Evolutionary conservation across 2,888 invertebrate species (phyloP).

Genomic region (Metellina segmentata): DNA sequence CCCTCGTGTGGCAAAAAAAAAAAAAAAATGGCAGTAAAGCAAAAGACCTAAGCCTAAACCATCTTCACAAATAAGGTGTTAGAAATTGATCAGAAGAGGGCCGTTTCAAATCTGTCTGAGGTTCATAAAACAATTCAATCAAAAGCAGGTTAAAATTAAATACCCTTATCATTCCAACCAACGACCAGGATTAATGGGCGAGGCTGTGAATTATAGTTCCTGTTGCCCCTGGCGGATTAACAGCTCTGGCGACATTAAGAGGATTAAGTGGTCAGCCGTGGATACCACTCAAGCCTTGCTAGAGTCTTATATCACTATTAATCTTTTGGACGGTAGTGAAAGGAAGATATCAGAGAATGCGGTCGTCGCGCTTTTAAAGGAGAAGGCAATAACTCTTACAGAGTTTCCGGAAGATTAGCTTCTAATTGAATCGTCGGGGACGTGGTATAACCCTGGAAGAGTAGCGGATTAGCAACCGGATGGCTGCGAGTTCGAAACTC

Average conservation of each 20-base stretch:
- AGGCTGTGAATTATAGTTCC: slow-evolving; percentile 17
- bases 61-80: too few species aligned
- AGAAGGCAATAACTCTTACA: background rate
- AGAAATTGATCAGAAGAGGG: too few species aligned
- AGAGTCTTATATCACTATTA: slow-evolving; percentile 29
- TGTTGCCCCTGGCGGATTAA: slow-evolving; percentile 11
- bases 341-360: slow-evolving; percentile 8
- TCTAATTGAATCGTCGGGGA: too few species aligned
- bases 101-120: background rate
- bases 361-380: background rate
- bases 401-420: background rate
- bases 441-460: too few species aligned
- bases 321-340: background rate
- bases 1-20: too few species aligned
- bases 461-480: too few species aligned
- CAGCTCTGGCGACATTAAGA: slow-evolving; percentile 46
- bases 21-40: too few species aligned
- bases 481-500: too few species aligned
- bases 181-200: slow-evolving; percentile 28
- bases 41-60: too few species aligned
- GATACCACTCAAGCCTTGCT: slow-evolving; percentile 22
- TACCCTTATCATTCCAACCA: slow-evolving; percentile 23
- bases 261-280: slow-evolving; percentile 34
- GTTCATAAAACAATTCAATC: slow-evolving; percentile 11
- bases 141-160: background rate